Percentiles rank a stretch among this genome's conserved stretches.
phyloP scores from a whole-genome alignment of 2,113 vertebrate species.

The Gymnarchus niloticus region DNA sequence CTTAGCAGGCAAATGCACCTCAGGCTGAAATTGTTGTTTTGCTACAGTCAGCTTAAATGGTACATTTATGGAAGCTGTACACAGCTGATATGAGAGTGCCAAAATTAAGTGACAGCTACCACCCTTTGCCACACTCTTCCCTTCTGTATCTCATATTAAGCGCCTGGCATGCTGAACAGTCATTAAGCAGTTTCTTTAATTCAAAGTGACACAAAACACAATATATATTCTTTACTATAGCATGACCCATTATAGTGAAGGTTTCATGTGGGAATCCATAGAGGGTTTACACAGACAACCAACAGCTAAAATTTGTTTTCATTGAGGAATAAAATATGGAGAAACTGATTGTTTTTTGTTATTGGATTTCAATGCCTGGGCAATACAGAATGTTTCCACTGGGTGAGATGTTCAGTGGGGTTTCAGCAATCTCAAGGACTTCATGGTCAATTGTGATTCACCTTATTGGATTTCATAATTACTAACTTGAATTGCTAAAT shows the following conservation, averaged over 20 bases:
- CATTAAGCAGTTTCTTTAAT: neutral
- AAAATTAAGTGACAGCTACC: neutral
- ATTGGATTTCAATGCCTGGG: neutral
- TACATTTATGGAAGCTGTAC: slow-evolving; percentile 1
- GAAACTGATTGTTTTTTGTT: neutral
- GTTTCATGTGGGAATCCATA: too few relatives aligned
- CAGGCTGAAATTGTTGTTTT: slow-evolving; percentile 7
- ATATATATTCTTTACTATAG: neutral
- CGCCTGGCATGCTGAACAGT: neutral
- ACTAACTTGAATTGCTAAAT: slow-evolving; percentile 45
- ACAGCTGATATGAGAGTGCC: neutral
- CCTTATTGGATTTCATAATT: slow-evolving; percentile 30
- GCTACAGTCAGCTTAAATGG: slow-evolving; percentile 15
- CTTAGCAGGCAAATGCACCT: slow-evolving; percentile 10
- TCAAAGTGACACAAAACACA: neutral
- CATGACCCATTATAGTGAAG: neutral
- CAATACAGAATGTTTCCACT: neutral
- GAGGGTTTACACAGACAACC: neutral
- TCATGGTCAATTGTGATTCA: neutral
- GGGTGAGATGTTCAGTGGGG: neutral
- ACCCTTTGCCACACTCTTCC: neutral
- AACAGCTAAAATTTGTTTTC: neutral
- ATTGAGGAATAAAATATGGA: neutral
- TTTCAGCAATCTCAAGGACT: neutral
- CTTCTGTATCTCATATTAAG: neutral